A percentile compares a stretch with the other conserved stretches of the same genome.
Evolutionary conservation across 1,140 invertebrate species (phyloP).

Genomic region (Zophobas morio): DNA sequence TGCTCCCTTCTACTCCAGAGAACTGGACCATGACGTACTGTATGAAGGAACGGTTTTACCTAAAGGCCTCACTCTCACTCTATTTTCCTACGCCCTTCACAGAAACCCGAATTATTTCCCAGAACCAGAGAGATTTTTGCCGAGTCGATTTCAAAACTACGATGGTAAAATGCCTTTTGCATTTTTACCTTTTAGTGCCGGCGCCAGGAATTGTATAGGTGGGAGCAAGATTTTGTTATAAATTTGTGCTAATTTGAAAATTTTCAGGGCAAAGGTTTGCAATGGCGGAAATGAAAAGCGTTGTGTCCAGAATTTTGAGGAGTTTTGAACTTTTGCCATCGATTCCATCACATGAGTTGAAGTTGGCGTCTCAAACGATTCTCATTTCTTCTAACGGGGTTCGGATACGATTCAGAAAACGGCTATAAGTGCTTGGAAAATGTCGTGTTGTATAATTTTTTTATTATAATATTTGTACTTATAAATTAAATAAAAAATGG

Average conservation of each 20-base stretch:
- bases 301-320: slow-evolving; percentile 77
- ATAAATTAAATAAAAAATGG: too few species aligned
- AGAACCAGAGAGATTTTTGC: slow-evolving; percentile 83
- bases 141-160: slow-evolving; percentile 79
- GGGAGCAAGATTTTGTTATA: background rate
- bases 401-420: slow-evolving; percentile 16
- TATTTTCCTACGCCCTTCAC: slow-evolving; percentile 76
- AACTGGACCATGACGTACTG: slow-evolving; percentile 70
- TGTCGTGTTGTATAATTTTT: too few species aligned
- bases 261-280: slow-evolving; percentile 82
- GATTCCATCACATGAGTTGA: slow-evolving; percentile 56
- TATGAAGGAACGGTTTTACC: slow-evolving; percentile 69
- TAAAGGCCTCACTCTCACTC: slow-evolving; percentile 68
- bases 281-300: slow-evolving; percentile 80
- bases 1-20: slow-evolving; percentile 71
- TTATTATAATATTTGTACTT: too few species aligned
- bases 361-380: slow-evolving; percentile 63
- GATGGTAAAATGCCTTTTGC: slow-evolving; percentile 70
- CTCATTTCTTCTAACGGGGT: slow-evolving; percentile 67
- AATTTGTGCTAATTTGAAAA: background rate
- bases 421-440: background rate
- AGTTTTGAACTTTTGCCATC: slow-evolving; percentile 71
- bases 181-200: slow-evolving; percentile 81
- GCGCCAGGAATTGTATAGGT: slow-evolving; percentile 79
- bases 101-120: slow-evolving; percentile 76